These are phyloP conservation scores for Rhizoglyphus robini DNA, from an alignment of 1,140 invertebrate genomes.

Conservation along the genomic window DNA sequence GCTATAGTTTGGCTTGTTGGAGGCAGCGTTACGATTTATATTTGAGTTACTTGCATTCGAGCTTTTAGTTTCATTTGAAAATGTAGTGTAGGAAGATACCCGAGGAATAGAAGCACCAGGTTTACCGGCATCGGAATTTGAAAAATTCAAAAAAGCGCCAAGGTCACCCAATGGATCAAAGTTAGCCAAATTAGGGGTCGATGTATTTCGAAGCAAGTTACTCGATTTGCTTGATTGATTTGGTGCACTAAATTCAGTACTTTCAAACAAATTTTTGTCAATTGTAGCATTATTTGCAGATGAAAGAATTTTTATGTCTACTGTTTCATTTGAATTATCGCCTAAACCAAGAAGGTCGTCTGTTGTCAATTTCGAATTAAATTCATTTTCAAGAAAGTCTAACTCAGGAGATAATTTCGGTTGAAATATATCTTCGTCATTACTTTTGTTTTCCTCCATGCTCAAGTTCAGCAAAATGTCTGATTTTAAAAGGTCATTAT, in stretches of 20 bases:
- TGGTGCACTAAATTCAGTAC: neutral
- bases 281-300: too few relatives aligned
- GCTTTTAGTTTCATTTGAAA: neutral
- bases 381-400: neutral
- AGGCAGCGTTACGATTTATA: neutral
- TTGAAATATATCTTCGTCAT: neutral
- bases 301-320: too few relatives aligned
- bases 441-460: neutral
- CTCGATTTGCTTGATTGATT: slow-evolving; percentile 10
- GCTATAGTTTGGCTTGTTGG: slow-evolving; percentile 41
- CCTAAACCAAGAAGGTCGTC: neutral
- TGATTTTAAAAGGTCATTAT: slow-evolving; percentile 13
- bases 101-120: slow-evolving; percentile 12
- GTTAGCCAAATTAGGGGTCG: slow-evolving; percentile 42
- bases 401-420: neutral
- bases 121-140: slow-evolving; percentile 3
- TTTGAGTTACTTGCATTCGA: slow-evolving; percentile 11
- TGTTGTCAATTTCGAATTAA: neutral
- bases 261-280: too few relatives aligned
- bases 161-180: slow-evolving; percentile 44
- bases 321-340: neutral
- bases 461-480: neutral
- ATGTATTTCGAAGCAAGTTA: slow-evolving; percentile 42
- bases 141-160: slow-evolving; percentile 27
- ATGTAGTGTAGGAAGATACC: slow-evolving; percentile 14